These are phyloP conservation scores for Calliopum simillimum DNA, from an alignment of 2,888 invertebrate species.

Conservation along the genomic window DNA sequence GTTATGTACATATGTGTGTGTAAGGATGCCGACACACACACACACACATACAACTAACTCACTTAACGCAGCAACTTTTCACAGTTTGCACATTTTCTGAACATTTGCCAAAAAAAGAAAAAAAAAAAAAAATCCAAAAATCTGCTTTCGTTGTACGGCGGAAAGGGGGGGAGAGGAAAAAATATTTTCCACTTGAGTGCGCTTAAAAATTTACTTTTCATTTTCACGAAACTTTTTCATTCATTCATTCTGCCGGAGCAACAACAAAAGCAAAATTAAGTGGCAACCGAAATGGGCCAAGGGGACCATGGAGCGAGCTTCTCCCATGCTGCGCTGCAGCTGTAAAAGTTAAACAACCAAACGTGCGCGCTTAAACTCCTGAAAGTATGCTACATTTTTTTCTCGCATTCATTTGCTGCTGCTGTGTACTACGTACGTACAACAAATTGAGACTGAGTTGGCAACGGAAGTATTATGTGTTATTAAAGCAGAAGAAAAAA, in stretches of 20 bases:
- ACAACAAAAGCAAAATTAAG: conserved; percentile 26
- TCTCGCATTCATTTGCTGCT: not conserved
- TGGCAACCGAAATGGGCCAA: conserved; percentile 9
- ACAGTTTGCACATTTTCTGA: conserved; percentile 16
- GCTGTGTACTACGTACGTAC: too few relatives aligned
- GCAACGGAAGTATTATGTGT: conserved; percentile 24
- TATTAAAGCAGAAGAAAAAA: conserved; percentile 1
- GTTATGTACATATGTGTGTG: not conserved
- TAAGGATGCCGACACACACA: not conserved
- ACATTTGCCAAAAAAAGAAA: conserved; percentile 1
- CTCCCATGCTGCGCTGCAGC: too few relatives aligned
- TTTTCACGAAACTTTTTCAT: conserved; percentile 35
- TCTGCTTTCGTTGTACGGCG: not conserved
- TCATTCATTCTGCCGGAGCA: conserved; percentile 16
- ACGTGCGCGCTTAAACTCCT: conserved; percentile 23
- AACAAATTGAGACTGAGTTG: conserved; percentile 24
- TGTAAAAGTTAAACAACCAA: conserved; percentile 7
- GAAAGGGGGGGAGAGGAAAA: not conserved
- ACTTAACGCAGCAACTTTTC: not conserved
- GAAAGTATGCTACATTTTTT: conserved; percentile 30
- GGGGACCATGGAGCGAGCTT: too few relatives aligned
- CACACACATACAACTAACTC: not conserved
- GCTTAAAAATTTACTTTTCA: conserved; percentile 29
- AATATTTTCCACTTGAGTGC: conserved; percentile 30
- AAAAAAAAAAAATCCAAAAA: not conserved